Percentiles rank a stretch among this genome's conserved stretches.
phyloP scores from a whole-genome alignment of 2,888 invertebrate species.

The Euproctis similis region DNA sequence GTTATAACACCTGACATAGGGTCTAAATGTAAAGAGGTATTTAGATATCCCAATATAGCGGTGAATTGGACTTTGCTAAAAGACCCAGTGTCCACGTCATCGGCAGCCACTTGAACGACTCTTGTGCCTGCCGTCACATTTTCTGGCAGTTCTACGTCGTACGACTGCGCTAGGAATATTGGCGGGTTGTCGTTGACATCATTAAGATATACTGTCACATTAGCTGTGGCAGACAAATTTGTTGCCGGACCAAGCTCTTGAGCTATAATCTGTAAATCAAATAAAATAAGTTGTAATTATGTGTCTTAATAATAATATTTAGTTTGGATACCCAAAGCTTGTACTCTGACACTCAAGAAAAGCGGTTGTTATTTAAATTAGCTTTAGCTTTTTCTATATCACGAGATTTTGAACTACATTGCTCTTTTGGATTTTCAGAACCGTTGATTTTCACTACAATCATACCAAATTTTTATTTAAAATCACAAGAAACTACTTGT shows the following conservation, averaged over 20 bases:
- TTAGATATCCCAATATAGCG: constrained; percentile 84
- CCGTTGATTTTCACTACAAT: too few relatives aligned
- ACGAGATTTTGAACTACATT: too few relatives aligned
- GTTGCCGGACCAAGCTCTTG: constrained; percentile 86
- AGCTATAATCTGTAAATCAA: constrained; percentile 78
- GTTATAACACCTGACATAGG: constrained; percentile 86
- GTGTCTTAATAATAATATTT: too few relatives aligned
- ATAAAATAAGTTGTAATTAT: too few relatives aligned
- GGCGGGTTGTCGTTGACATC: constrained; percentile 94
- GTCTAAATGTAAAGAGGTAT: constrained; percentile 86
- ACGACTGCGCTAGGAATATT: constrained; percentile 82
- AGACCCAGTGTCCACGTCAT: constrained; percentile 86
- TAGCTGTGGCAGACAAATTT: constrained; percentile 83
- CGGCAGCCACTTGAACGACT: constrained; percentile 85
- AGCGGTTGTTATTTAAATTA: too few relatives aligned
- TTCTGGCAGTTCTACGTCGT: constrained; percentile 86
- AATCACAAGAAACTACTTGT: too few relatives aligned
- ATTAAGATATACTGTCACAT: constrained; percentile 86
- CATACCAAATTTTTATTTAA: too few relatives aligned
- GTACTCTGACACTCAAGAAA: too few relatives aligned
- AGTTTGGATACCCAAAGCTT: too few relatives aligned
- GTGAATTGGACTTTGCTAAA: constrained; percentile 88
- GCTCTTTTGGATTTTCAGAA: too few relatives aligned
- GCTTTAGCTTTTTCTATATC: too few relatives aligned
- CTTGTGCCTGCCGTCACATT: constrained; percentile 84